A percentile compares a stretch with the other conserved stretches of the same genome.
Evolutionary conservation across 2,797 vertebrate species (phyloP).

Genomic region (Tauraco hartlaubi): DNA sequence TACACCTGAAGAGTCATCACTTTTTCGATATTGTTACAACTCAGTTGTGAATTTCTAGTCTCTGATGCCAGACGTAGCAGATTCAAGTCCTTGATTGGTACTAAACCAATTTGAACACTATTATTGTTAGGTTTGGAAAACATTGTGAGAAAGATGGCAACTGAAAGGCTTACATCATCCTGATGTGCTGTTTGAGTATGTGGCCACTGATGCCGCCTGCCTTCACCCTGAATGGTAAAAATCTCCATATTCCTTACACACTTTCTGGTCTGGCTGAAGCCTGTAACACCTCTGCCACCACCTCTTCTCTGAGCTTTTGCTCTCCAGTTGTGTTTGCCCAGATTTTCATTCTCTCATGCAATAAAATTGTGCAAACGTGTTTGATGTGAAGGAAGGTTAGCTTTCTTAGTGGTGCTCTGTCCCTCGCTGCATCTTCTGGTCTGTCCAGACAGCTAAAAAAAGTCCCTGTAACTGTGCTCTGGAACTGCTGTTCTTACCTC

Average conservation of each 20-base stretch:
- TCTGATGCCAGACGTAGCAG: not conserved
- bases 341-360: not conserved
- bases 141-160: not conserved
- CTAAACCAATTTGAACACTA: not conserved
- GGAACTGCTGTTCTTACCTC: not conserved
- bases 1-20: not conserved
- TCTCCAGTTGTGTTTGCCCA: fast-evolving
- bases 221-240: not conserved
- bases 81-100: not conserved
- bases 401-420: not conserved
- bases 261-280: not conserved
- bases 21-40: not conserved
- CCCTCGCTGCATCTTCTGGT: not conserved
- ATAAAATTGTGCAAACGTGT: not conserved
- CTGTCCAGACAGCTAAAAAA: not conserved
- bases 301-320: not conserved
- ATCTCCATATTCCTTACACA: not conserved
- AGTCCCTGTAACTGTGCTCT: not conserved
- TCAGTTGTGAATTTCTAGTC: not conserved
- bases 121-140: not conserved
- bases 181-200: not conserved
- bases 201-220: not conserved
- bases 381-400: not conserved
- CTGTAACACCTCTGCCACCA: not conserved
- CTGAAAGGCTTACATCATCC: not conserved